Evolutionary conservation across 2,797 vertebrate genomes (phyloP).

Genomic region (Thripadectes ignobilis): DNA sequence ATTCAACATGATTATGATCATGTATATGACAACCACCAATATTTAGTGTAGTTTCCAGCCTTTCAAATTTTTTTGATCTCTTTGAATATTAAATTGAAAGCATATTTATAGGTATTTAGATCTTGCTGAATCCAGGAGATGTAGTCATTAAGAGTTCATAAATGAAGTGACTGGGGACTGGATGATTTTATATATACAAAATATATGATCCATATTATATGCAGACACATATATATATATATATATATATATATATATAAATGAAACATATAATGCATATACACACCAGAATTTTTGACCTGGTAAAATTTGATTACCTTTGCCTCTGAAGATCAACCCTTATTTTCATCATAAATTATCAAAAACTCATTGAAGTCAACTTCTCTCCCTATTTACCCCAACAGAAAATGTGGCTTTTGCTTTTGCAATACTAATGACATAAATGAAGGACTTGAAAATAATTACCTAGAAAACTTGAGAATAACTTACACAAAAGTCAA

Average conservation of each 20-base stretch:
- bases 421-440: not conserved
- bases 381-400: not conserved
- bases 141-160: not conserved
- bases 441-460: not conserved
- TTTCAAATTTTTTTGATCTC: not conserved
- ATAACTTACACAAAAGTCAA: not conserved
- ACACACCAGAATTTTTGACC: rapidly evolving
- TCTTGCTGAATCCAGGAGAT: not conserved
- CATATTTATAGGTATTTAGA: not conserved
- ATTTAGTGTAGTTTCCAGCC: not conserved
- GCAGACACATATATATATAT: not conserved
- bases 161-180: not conserved
- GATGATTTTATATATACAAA: not conserved
- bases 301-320: not conserved
- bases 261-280: not conserved
- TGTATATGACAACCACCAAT: not conserved
- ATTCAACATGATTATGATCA: not conserved
- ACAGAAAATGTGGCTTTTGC: not conserved
- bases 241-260: not conserved
- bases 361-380: not conserved
- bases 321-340: not conserved
- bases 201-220: not conserved
- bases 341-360: not conserved
- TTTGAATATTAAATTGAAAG: not conserved
- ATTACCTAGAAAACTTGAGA: not conserved